Percentiles rank a stretch among this genome's conserved stretches.
These are phyloP conservation scores for Trachelus troglodyta DNA, from an alignment of 2,888 invertebrate species.

Conservation along the genomic window DNA sequence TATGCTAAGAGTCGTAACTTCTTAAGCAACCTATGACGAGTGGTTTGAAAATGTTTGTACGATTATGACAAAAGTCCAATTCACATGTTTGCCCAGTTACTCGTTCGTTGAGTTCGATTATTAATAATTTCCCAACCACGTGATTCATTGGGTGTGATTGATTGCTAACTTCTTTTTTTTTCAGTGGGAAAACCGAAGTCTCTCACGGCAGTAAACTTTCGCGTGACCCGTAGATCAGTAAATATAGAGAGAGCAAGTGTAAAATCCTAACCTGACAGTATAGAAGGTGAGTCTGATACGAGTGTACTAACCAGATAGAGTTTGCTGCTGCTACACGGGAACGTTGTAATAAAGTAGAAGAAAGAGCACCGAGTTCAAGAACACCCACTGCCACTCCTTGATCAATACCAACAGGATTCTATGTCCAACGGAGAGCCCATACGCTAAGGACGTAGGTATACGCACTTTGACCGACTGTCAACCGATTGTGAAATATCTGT, in stretches of 20 bases:
- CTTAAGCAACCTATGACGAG: not conserved
- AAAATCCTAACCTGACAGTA: not conserved
- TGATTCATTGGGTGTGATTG: not conserved
- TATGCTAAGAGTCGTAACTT: not conserved
- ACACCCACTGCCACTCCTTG: constrained; percentile 60
- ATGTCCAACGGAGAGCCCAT: constrained; percentile 36
- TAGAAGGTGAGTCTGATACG: not conserved
- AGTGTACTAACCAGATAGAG: not conserved
- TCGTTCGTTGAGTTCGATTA: not conserved
- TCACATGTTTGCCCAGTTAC: not conserved
- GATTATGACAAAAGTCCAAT: not conserved
- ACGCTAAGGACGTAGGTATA: constrained; percentile 25
- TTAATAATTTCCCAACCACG: not conserved
- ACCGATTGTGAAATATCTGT: not conserved
- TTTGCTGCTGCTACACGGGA: constrained; percentile 35
- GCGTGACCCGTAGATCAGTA: not conserved
- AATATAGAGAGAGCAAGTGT: not conserved
- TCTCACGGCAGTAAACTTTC: not conserved
- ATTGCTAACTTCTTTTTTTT: not conserved
- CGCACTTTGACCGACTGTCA: not conserved
- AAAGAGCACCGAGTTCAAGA: constrained; percentile 57
- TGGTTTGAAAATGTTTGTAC: not conserved
- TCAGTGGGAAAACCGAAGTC: not conserved
- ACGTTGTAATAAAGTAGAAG: constrained; percentile 51
- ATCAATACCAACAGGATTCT: constrained; percentile 49